A percentile compares a stretch with the other conserved stretches of the same genome.
phyloP scores from a whole-genome alignment of 2,113 vertebrate species.

The Heptranchias perlo region DNA sequence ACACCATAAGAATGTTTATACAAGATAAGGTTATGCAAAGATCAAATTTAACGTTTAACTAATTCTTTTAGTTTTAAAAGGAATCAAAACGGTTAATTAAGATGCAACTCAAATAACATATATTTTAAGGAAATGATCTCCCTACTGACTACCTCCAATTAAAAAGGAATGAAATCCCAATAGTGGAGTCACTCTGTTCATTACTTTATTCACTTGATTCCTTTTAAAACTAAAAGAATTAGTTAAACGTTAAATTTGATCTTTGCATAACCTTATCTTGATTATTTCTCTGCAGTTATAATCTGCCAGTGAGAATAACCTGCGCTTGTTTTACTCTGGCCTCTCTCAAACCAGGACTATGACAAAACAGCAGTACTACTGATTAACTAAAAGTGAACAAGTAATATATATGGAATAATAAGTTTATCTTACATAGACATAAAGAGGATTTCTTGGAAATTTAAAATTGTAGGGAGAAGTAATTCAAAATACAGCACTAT shows the following conservation, averaged over 20 bases:
- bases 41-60: neutral
- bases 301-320: neutral
- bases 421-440: neutral
- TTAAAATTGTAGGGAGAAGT: neutral
- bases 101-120: conserved; percentile 2
- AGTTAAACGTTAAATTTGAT: neutral
- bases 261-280: neutral
- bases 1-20: neutral
- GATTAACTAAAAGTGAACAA: neutral
- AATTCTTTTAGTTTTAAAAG: neutral
- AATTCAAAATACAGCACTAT: neutral
- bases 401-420: neutral
- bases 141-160: neutral
- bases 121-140: neutral
- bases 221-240: neutral
- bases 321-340: neutral
- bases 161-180: neutral
- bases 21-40: neutral
- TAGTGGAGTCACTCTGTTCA: neutral
- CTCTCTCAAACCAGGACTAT: neutral
- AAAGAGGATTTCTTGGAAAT: neutral
- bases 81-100: neutral
- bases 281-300: neutral
- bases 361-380: neutral
- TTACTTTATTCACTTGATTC: neutral